Evolutionary conservation across 2,888 invertebrate genomes (phyloP).

Genomic region (Sarcophaga caerulescens): DNA sequence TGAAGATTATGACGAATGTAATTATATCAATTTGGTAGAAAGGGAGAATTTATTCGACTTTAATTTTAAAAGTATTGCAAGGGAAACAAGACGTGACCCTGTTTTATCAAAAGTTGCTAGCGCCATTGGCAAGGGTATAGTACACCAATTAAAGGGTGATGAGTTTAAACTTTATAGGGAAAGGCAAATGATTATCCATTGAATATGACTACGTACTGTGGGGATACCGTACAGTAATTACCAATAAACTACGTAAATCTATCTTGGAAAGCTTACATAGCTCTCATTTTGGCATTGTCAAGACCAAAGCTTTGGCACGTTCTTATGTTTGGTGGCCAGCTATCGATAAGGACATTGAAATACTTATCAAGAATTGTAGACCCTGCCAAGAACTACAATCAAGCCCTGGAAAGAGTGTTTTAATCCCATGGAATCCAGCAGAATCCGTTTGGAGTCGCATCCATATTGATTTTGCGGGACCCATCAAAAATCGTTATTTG

Average conservation of each 20-base stretch:
- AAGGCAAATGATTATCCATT: constrained; percentile 47
- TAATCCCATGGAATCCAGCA: constrained; percentile 58
- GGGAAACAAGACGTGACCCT: constrained; percentile 37
- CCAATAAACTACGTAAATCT: constrained; percentile 38
- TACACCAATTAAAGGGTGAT: constrained; percentile 35
- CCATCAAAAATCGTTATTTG: constrained; percentile 41
- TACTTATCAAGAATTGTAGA: constrained; percentile 35
- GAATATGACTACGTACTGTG: constrained; percentile 1
- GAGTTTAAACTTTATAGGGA: constrained; percentile 39
- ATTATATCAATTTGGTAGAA: constrained; percentile 46
- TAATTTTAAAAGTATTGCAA: background rate
- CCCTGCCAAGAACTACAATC: constrained; percentile 49
- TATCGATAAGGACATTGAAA: constrained; percentile 41
- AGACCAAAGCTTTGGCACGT: constrained; percentile 25
- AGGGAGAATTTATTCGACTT: constrained; percentile 22
- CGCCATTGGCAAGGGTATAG: constrained; percentile 29
- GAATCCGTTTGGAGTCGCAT: no score
- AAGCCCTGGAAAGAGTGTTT: constrained; percentile 45
- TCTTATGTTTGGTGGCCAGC: constrained; percentile 35
- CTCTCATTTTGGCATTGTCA: background rate
- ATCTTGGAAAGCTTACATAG: constrained; percentile 53
- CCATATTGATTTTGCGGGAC: background rate
- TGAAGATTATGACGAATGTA: constrained; percentile 32
- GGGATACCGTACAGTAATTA: constrained; percentile 51
- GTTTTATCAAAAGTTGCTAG: constrained; percentile 41